Evolutionary conservation across 2,888 invertebrate genomes (phyloP), one percentile per base, ranked within the genome.

Genomic region (Galerucella pusilla): DNA sequence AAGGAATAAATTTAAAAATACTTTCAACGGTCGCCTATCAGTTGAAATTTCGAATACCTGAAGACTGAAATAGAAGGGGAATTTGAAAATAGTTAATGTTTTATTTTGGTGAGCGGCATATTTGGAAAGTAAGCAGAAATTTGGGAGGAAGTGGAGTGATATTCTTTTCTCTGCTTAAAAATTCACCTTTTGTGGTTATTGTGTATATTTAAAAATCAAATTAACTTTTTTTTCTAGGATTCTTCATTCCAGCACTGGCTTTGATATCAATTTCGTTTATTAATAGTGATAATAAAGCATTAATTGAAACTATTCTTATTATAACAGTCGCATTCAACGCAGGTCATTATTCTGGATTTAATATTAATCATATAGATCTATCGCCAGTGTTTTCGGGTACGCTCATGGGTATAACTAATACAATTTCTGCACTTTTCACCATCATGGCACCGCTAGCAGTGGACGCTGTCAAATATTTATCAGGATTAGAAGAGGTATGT

Each of bases 341-440:
- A 0, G 92, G 93, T 2, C 91, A 93, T 70, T 94, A 93, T 80
- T 91, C 93, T 69, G 95, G 95, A 5, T 94, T 92, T 84, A 91
- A 92, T 92, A 49, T 91, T 20, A 96, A 95, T 79, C 96, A 96
- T 84, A 94, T 96, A 78, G 96, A 96, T 87, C 88, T 96, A 68
- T 93, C 96, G 5, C 95, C 96, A 0, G 94, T 94, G 85, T 94
- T 93, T 85, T 94, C 96, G 6, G 96, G 96, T 52, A 92, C 93
- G 0, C 87, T 96, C 80, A 95, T 96, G 94, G 96, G 96, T 5
- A 92, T 96, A 81, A 94, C 95, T 1, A 96, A 96, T 84, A 93
- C 93, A 11, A 88, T 91, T 16, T 93, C 94, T 0, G 95, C 94
- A 82, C 88, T 95, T 20, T 93, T 94, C 87, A 94, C 95, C 73